Conservation (phyloP, 2,888 invertebrate genomes). For the Calephelis perditalis region DNA sequence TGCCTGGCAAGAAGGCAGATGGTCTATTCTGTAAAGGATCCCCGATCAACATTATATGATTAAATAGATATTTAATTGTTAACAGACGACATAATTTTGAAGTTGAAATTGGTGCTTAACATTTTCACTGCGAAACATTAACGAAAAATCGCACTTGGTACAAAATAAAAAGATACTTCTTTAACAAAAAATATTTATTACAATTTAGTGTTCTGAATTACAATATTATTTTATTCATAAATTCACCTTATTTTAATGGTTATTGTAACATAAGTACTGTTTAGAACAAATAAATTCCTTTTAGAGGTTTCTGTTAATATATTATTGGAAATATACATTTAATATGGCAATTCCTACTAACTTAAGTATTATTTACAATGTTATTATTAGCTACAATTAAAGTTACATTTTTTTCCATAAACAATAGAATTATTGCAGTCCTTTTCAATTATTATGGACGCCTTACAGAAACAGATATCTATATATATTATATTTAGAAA, state of each 20-base stretch:
- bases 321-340: constrained; percentile 40
- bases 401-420: neutral
- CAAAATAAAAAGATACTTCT: neutral
- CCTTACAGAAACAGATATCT: no score
- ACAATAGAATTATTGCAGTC: neutral
- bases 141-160: neutral
- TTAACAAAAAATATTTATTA: neutral
- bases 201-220: neutral
- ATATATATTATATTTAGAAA: no score
- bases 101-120: no score
- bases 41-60: no score
- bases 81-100: no score
- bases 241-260: neutral
- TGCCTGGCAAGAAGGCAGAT: no score
- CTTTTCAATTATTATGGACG: no score
- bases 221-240: constrained; percentile 1
- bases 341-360: constrained; percentile 67
- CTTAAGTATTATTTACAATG: constrained; percentile 40
- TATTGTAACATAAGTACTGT: constrained; percentile 4
- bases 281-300: constrained; percentile 12
- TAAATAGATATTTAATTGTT: no score
- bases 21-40: no score
- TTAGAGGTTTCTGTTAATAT: constrained; percentile 15
- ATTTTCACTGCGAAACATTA: no score
- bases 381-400: constrained; percentile 44